A percentile compares a stretch with the other conserved stretches of the same genome.
Conservation (phyloP, 1,140 invertebrate genomes). For the Drosophila paulistorum region DNA sequence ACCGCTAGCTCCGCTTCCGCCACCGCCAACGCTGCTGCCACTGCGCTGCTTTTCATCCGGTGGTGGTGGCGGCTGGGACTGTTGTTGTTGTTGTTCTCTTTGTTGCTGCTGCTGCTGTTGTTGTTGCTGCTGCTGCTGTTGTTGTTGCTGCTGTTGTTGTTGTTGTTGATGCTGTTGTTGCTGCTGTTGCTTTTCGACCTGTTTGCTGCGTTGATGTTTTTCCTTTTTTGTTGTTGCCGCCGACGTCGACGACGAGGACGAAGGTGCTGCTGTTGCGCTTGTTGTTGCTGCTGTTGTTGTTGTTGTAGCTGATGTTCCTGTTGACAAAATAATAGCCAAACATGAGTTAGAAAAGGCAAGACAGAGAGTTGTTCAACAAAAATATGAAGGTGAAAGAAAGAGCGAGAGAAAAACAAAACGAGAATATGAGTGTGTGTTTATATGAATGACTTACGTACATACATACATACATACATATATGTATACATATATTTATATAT, state of each 20-base stretch:
- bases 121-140: constrained; percentile 12
- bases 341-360: constrained; percentile 34
- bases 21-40: constrained; percentile 58
- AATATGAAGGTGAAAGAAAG: constrained; percentile 6
- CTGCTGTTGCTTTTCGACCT: constrained; percentile 10
- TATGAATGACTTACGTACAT: not conserved
- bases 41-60: constrained; percentile 62
- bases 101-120: not conserved
- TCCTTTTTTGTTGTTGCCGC: not conserved
- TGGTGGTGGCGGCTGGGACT: constrained; percentile 57
- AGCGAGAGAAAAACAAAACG: not conserved
- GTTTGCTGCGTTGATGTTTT: constrained; percentile 13
- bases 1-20: constrained; percentile 57
- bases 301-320: constrained; percentile 15
- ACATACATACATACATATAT: too few species aligned
- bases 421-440: not conserved
- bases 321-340: constrained; percentile 3
- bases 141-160: constrained; percentile 15
- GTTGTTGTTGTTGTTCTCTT: not conserved
- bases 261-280: constrained; percentile 8
- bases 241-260: not conserved
- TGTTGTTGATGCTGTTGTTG: not conserved
- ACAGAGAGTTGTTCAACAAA: constrained; percentile 1
- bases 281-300: constrained; percentile 13
- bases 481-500: not conserved